Conservation (phyloP, 2,888 invertebrate species). For the Dicycla oo region DNA sequence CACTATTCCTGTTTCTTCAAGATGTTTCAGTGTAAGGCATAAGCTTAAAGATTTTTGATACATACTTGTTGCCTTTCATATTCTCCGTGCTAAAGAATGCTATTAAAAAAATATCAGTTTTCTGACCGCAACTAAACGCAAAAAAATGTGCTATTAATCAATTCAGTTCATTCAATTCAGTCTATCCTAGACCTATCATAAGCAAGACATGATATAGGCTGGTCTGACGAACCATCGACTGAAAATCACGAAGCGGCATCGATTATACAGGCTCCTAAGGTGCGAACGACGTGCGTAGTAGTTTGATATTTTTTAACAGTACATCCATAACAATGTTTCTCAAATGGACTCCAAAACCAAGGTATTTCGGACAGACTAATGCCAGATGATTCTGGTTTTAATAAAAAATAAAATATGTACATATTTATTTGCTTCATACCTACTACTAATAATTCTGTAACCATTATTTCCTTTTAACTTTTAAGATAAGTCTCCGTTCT, state of each 20-base stretch:
- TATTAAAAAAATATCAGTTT: background rate
- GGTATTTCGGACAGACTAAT: background rate
- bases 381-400: background rate
- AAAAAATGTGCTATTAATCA: background rate
- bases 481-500: no score
- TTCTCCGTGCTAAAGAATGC: background rate
- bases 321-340: background rate
- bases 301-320: background rate
- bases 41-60: conserved; percentile 29
- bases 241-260: background rate
- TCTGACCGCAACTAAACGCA: background rate
- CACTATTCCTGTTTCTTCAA: conserved; percentile 73
- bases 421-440: no score
- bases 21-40: conserved; percentile 62
- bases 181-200: background rate
- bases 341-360: background rate
- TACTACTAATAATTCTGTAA: no score
- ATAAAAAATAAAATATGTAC: background rate
- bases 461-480: no score
- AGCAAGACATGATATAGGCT: background rate
- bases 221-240: background rate
- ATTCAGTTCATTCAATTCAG: conserved; percentile 10
- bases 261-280: background rate
- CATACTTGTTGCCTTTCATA: background rate
- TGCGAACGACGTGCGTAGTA: background rate